These are phyloP conservation scores for Acanthis flammea DNA, from an alignment of 2,797 vertebrate species.

Conservation along the genomic window DNA sequence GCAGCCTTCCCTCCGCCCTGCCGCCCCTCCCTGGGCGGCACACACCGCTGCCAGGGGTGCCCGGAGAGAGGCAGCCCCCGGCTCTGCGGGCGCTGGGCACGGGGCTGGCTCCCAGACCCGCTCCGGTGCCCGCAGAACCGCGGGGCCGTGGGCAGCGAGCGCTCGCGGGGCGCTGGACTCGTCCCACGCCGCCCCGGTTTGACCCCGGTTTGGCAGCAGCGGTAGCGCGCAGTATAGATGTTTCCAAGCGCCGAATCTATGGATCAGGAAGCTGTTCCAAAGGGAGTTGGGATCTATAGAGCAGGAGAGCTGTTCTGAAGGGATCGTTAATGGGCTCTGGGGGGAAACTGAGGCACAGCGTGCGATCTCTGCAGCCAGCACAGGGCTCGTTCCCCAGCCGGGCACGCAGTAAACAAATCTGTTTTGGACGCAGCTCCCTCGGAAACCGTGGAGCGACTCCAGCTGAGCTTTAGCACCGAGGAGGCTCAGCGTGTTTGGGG, in stretches of 20 bases:
- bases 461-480: not conserved
- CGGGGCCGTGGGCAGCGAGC: not conserved
- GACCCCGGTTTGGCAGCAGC: not conserved
- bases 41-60: fast-evolving
- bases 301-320: not conserved
- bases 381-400: not conserved
- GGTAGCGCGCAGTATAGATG: not conserved
- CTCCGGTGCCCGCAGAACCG: not conserved
- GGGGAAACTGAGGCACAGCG: constrained; percentile 4
- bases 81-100: fast-evolving
- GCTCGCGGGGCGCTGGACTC: not conserved
- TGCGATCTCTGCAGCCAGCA: fast-evolving
- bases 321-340: not conserved
- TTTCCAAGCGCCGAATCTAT: constrained; percentile 47
- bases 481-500: not conserved
- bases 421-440: not conserved
- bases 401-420: not conserved
- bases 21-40: not conserved
- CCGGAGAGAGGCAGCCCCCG: not conserved
- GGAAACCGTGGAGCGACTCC: not conserved
- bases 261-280: not conserved
- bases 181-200: constrained; percentile 6
- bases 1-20: not conserved
- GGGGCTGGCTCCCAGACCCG: not conserved
- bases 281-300: not conserved